phyloP scores from a whole-genome alignment of 2,888 invertebrate genomes.

The Holacanthella duospinosa region DNA sequence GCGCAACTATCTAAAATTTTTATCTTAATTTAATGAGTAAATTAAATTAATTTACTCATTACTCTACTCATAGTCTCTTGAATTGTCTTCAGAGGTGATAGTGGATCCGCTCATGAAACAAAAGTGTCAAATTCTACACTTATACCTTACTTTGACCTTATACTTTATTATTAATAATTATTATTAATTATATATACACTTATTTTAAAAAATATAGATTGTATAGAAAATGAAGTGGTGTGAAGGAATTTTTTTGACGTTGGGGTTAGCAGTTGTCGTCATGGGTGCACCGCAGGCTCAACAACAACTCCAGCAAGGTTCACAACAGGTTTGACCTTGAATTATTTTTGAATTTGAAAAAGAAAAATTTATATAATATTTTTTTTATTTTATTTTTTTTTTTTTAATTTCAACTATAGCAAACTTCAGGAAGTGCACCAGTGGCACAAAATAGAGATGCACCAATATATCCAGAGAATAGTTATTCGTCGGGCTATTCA shows the following conservation, averaged over 20 bases:
- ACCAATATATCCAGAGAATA: conserved; percentile 31
- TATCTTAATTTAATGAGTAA: neutral
- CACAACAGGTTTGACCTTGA: conserved; percentile 28
- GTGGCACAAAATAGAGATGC: conserved; percentile 37
- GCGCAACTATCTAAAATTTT: neutral
- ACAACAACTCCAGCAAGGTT: conserved; percentile 25
- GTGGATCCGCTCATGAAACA: no score
- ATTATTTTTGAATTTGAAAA: neutral
- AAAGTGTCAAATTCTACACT: no score
- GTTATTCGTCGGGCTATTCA: conserved; percentile 7
- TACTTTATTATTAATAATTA: no score
- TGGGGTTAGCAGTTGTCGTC: conserved; percentile 34
- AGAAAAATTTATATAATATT: neutral
- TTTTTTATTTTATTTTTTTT: neutral
- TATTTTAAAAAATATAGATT: no score
- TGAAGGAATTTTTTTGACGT: conserved; percentile 35
- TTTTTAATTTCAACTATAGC: no score
- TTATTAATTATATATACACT: no score
- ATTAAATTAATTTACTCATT: no score
- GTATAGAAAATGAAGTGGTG: conserved; percentile 32
- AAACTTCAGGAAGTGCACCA: conserved; percentile 23
- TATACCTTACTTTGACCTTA: no score
- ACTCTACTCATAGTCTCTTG: no score
- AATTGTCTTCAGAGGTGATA: no score
- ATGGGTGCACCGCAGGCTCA: conserved; percentile 37